Percentiles rank a stretch among this genome's conserved stretches.
These are phyloP conservation scores for Motacilla tschutschensis DNA, from an alignment of 2,113 vertebrate genomes.

Conservation along the genomic window DNA sequence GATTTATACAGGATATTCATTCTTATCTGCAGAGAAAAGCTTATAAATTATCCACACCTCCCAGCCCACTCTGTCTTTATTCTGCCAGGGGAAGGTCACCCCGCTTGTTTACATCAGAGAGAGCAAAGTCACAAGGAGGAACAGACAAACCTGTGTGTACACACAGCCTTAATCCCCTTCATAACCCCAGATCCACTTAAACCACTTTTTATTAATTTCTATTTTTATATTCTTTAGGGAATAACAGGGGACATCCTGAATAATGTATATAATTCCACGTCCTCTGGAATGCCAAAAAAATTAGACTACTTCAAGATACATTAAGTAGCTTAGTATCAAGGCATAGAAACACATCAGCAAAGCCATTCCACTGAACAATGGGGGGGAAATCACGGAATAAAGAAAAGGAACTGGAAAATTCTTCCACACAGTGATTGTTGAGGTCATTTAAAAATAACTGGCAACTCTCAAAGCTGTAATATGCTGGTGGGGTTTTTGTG, in stretches of 20 bases:
- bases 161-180: slow-evolving; percentile 5
- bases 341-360: neutral
- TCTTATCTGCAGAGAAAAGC: slow-evolving; percentile 1
- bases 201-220: slow-evolving; percentile 9
- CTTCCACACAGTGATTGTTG: neutral
- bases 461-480: neutral
- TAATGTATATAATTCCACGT: neutral
- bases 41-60: slow-evolving; percentile 11
- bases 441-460: neutral
- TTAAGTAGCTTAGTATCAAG: neutral
- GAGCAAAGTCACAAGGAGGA: neutral
- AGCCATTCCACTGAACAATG: neutral
- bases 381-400: neutral
- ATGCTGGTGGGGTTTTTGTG: fast-evolving
- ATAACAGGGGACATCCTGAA: neutral
- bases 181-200: neutral
- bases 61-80: neutral
- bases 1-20: neutral
- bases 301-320: neutral
- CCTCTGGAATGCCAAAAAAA: neutral
- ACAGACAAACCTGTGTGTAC: neutral
- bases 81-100: slow-evolving; percentile 34
- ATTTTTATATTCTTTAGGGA: neutral
- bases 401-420: neutral
- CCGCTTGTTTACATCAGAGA: neutral